These are phyloP conservation scores for Zonotrichia albicollis DNA, from an alignment of 2,797 vertebrate species.

Conservation along the genomic window DNA sequence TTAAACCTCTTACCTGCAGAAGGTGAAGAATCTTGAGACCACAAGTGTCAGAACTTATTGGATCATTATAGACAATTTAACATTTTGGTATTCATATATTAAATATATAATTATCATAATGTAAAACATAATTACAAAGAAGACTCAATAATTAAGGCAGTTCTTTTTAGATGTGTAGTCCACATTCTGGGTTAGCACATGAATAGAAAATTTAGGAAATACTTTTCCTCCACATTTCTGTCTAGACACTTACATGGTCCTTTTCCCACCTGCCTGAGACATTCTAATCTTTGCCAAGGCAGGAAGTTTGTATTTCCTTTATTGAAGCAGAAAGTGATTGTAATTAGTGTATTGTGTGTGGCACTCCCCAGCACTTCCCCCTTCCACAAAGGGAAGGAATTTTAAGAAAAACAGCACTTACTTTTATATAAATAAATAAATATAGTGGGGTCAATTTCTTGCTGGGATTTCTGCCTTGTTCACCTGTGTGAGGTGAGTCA, in stretches of 20 bases:
- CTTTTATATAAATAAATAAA: background rate
- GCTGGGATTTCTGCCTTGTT: background rate
- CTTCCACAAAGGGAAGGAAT: background rate
- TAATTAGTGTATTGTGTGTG: constrained; percentile 38
- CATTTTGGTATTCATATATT: background rate
- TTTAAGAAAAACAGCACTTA: constrained; percentile 9
- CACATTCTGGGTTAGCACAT: background rate
- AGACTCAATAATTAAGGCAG: background rate
- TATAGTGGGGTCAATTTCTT: background rate
- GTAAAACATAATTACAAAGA: background rate
- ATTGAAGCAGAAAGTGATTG: constrained; percentile 59
- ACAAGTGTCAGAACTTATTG: background rate
- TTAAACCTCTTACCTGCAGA: background rate
- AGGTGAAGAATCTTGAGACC: background rate
- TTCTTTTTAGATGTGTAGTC: background rate
- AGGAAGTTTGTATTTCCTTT: constrained; percentile 63
- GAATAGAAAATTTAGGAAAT: background rate
- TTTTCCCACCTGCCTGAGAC: constrained; percentile 12
- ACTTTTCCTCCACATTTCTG: background rate
- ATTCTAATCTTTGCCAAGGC: constrained; percentile 28
- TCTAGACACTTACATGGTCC: background rate
- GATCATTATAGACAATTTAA: background rate
- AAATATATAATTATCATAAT: background rate
- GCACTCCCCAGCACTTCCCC: background rate
- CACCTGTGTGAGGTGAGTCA: background rate